Conservation (phyloP, 2,797 vertebrate species). For the Sebastes umbrosus region DNA sequence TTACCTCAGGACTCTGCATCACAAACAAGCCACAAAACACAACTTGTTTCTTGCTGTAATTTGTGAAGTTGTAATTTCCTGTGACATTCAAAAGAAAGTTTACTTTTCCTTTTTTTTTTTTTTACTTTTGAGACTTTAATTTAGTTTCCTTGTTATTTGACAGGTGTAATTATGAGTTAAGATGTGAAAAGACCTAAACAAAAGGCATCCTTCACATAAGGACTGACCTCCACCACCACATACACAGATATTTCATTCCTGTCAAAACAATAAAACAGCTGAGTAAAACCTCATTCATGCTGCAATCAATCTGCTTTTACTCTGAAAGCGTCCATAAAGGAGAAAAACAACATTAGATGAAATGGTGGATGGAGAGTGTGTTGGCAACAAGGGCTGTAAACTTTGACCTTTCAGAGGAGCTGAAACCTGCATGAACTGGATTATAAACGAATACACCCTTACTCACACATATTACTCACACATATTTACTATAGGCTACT, state of each 20-base stretch:
- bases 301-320: background rate
- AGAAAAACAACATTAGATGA: background rate
- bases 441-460: background rate
- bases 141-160: background rate
- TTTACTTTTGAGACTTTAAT: too few relatives aligned
- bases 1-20: background rate
- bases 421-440: background rate
- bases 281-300: background rate
- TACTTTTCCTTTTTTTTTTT: too few relatives aligned
- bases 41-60: background rate
- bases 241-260: background rate
- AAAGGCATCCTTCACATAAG: background rate
- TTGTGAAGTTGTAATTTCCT: too few relatives aligned
- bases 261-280: background rate
- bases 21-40: background rate
- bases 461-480: background rate
- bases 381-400: background rate
- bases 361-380: background rate
- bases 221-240: background rate
- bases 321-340: background rate
- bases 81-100: too few relatives aligned
- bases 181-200: background rate
- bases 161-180: background rate
- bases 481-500: background rate
- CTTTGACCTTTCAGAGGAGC: background rate